These are phyloP conservation scores for Oncopodura yosiiana DNA, from an alignment of 1,140 invertebrate genomes.

Conservation along the genomic window DNA sequence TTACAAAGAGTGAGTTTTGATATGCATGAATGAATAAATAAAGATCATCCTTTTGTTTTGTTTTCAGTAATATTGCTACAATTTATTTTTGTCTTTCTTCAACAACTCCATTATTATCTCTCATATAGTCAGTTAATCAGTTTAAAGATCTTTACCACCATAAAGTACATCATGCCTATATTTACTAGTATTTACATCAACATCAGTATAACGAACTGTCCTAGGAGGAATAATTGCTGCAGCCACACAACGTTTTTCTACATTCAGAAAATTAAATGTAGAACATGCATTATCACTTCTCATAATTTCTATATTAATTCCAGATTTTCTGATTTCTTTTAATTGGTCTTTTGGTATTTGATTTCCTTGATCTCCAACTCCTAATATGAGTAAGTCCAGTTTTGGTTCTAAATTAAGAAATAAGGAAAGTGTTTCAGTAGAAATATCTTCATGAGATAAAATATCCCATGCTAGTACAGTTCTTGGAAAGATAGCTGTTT, in stretches of 20 bases:
- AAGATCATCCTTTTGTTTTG: too few relatives aligned
- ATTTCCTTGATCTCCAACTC: conserved; percentile 52
- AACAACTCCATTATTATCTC: too few relatives aligned
- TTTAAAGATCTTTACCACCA: too few relatives aligned
- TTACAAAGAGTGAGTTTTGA: too few relatives aligned
- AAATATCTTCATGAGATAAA: conserved; percentile 53
- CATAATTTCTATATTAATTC: conserved; percentile 60
- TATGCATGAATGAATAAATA: too few relatives aligned
- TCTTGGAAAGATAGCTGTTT: conserved; percentile 71
- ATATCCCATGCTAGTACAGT: conserved; percentile 79
- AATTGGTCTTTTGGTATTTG: conserved; percentile 39
- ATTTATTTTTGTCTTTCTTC: too few relatives aligned
- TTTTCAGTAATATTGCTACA: too few relatives aligned
- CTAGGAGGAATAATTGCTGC: conserved; percentile 65
- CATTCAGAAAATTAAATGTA: conserved; percentile 73
- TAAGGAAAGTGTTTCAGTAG: conserved; percentile 59
- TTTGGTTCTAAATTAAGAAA: conserved; percentile 72
- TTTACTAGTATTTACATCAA: conserved; percentile 34
- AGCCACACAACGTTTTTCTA: conserved; percentile 62
- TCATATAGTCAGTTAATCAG: too few relatives aligned
- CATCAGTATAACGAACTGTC: conserved; percentile 37
- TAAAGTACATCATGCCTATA: too few relatives aligned
- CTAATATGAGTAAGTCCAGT: conserved; percentile 70
- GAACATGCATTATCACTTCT: conserved; percentile 63
- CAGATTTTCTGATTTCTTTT: conserved; percentile 45